Evolutionary conservation across 1,140 invertebrate species (phyloP), one percentile per base, ranked within the genome.

Genomic region (Rhynchophorus ferrugineus): DNA sequence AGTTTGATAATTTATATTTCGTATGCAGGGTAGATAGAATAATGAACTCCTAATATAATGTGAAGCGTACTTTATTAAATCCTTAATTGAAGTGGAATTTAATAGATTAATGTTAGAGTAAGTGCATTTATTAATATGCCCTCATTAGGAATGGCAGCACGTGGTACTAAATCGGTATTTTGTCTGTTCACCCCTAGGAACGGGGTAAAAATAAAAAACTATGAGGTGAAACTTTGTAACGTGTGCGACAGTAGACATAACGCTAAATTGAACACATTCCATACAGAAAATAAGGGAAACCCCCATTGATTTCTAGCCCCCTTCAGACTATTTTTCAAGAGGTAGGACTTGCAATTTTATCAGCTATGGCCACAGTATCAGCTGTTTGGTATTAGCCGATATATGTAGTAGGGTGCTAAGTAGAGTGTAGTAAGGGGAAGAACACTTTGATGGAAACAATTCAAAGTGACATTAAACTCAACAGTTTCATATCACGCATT

Each of bases 241-340:
- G 38, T 41, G 18, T 41, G 38, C 20, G 38, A 41, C 38, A 41
- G 38, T 18, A 17, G 20, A 18, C 18, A 41, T 41, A 41, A 41
- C 38, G 38, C 16, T 18, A 41, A 14, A 41, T 41, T 41, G 18
- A 41, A 41, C 38, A 41, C 38, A 41, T 41, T 41, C 14, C 38
- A 41, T 18, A 41, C n/a, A 41, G 8, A 41, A 17, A 3, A 41
- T 17, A 41, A 17, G 17, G 38, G 38, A 14, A 37, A 41, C 14
- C 16, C 38, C 38, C 18, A 17, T 18, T 3, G 16, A 8, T 18
- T 41, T 18, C 18, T 8, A n/a, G 14, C 17, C 18, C 14, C 38
- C 38, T 18, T 37, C n/a, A 37, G n/a, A 20, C 38, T 17, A 17
- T 41, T 41, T 41, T 41, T 17, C 14, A n/a, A 18, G 38, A 18